Evolutionary conservation across 2,113 vertebrate species (phyloP).

Genomic region (Malurus alboscapulatus): DNA sequence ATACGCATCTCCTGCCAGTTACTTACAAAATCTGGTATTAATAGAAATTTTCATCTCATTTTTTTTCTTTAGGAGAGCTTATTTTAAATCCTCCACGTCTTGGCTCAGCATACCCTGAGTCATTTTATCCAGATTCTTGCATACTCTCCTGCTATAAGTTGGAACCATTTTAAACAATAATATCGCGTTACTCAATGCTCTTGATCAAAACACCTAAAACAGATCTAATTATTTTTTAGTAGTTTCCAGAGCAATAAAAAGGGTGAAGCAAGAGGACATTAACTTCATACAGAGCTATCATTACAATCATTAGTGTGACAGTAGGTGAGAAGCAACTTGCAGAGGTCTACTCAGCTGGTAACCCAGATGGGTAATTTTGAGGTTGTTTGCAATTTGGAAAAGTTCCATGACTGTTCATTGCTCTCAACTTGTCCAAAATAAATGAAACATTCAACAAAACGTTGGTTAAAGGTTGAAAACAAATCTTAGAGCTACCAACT

Average conservation of each 20-base stretch:
- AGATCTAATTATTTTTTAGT: background rate
- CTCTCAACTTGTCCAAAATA: background rate
- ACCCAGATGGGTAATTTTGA: background rate
- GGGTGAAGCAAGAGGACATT: background rate
- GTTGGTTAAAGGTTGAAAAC: background rate
- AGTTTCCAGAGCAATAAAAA: conserved; percentile 9
- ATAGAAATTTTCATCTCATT: background rate
- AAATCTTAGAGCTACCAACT: background rate
- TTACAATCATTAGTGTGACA: background rate
- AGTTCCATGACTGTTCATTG: background rate
- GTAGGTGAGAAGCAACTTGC: background rate
- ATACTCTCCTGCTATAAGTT: rapidly evolving
- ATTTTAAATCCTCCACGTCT: background rate
- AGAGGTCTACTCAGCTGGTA: background rate
- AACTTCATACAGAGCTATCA: background rate
- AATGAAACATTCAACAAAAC: background rate
- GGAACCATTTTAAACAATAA: background rate
- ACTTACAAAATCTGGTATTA: background rate
- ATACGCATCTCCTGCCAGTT: background rate
- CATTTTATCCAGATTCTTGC: background rate
- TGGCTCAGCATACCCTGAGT: background rate
- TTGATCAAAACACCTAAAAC: background rate
- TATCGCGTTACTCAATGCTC: background rate
- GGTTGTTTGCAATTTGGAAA: background rate
- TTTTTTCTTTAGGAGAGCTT: background rate